Percentiles rank a stretch among this genome's conserved stretches.
phyloP scores from a whole-genome alignment of 2,888 invertebrate genomes.

The Sthenelais limicola region DNA sequence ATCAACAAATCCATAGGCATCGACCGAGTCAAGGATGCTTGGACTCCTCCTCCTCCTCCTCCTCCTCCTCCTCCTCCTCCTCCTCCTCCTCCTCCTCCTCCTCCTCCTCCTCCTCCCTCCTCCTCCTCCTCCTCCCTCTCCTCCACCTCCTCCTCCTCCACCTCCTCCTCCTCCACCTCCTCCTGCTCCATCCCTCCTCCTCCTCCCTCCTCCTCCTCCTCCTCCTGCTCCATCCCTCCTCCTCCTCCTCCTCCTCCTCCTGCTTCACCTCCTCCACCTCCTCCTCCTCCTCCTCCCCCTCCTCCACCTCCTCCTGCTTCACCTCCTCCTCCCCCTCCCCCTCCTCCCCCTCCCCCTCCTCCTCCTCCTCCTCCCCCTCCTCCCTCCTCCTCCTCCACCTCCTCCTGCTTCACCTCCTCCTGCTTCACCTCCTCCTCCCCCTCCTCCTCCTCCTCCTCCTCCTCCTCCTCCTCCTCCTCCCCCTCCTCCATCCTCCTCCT shows the following conservation, averaged over 20 bases:
- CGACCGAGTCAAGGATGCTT: constrained; percentile 1
- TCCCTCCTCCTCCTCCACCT: neutral
- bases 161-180: constrained; percentile 26
- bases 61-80: constrained; percentile 11
- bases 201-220: too few species aligned
- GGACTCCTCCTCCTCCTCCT: constrained; percentile 5
- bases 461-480: too few species aligned
- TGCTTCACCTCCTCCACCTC: constrained; percentile 24
- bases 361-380: constrained; percentile 19
- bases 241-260: too few species aligned
- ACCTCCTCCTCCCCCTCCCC: constrained; percentile 36
- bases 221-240: too few species aligned
- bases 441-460: too few species aligned
- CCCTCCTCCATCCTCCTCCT: too few species aligned
- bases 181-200: too few species aligned
- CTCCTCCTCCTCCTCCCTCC: neutral
- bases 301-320: too few species aligned
- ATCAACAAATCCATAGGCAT: too few species aligned
- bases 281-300: constrained; percentile 14
- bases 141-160: neutral
- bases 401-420: too few species aligned
- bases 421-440: too few species aligned
- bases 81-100: constrained; percentile 11
- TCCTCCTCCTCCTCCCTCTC: constrained; percentile 31
- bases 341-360: neutral